Evolutionary conservation across 53 echinoderm and acorn worm genomes (phyloP).

Genomic region (Stichopus horrens): DNA sequence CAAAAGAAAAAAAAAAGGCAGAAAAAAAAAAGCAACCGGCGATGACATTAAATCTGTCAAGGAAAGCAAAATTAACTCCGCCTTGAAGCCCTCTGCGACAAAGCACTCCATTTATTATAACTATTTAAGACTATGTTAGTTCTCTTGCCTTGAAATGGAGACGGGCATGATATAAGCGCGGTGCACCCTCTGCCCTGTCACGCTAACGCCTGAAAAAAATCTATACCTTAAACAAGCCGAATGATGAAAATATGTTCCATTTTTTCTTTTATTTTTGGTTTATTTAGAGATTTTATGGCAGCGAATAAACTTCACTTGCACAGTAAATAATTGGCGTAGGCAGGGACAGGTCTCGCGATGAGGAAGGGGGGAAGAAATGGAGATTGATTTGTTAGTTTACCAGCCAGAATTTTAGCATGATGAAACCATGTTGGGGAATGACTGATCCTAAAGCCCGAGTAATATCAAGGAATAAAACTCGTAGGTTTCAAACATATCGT

Average conservation of each 20-base stretch:
- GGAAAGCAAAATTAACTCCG: neutral
- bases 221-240: conserved; percentile 5
- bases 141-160: neutral
- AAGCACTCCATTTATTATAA: conserved; percentile 1
- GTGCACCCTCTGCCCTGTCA: conserved; percentile 42
- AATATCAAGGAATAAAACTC: conserved; percentile 33
- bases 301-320: conserved; percentile 40
- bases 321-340: conserved; percentile 44
- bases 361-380: no score
- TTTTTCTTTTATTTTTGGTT: conserved; percentile 36
- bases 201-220: neutral
- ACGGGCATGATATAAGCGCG: conserved; percentile 33
- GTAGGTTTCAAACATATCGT: conserved; percentile 41
- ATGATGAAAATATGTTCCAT: conserved; percentile 47
- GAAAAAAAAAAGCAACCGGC: neutral
- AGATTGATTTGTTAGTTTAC: conserved; percentile 40
- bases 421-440: conserved; percentile 43
- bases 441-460: conserved; percentile 1
- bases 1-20: no score
- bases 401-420: conserved; percentile 39
- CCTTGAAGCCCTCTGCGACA: neutral
- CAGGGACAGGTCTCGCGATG: neutral
- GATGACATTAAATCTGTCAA: conserved; percentile 6
- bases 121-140: neutral
- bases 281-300: conserved; percentile 47